Conservation (phyloP, 2,113 vertebrate genomes). For the Lampris megalopsis region DNA sequence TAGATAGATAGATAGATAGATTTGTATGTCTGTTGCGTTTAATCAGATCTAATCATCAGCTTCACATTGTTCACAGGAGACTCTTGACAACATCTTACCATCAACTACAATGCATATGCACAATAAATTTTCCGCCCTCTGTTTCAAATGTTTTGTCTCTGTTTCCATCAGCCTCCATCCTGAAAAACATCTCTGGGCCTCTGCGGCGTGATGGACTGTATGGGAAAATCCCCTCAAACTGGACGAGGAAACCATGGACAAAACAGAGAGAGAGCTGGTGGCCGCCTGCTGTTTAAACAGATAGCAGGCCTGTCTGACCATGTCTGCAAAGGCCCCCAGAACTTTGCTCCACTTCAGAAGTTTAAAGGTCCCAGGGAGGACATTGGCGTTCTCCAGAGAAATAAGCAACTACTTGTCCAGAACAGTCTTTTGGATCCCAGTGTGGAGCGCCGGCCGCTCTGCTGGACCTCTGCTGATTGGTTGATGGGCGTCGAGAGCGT, state of each 20-base stretch:
- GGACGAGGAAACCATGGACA: constrained; percentile 66
- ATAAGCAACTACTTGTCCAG: constrained; percentile 78
- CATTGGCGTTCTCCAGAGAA: constrained; percentile 67
- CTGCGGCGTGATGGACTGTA: constrained; percentile 51
- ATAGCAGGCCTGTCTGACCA: constrained; percentile 66
- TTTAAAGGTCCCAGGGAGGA: constrained; percentile 71
- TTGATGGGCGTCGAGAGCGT: constrained; percentile 51
- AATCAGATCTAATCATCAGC: background rate
- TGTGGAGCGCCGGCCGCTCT: constrained; percentile 68
- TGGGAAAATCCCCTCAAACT: constrained; percentile 71
- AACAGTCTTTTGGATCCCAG: constrained; percentile 74
- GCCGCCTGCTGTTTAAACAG: constrained; percentile 81
- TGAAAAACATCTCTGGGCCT: constrained; percentile 61
- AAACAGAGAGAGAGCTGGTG: constrained; percentile 68
- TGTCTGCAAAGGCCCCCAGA: constrained; percentile 55
- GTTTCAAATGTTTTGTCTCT: constrained; percentile 58
- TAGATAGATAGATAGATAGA: too few relatives aligned
- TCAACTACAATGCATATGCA: background rate
- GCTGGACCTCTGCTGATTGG: constrained; percentile 66
- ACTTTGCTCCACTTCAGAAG: constrained; percentile 72
- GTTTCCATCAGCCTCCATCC: constrained; percentile 63
- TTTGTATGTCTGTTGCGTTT: background rate
- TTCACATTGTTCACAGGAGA: background rate
- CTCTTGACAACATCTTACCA: background rate
- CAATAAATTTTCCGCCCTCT: constrained; percentile 7